Conservation (phyloP, 2,797 vertebrate species). For the Dipus sagitta region DNA sequence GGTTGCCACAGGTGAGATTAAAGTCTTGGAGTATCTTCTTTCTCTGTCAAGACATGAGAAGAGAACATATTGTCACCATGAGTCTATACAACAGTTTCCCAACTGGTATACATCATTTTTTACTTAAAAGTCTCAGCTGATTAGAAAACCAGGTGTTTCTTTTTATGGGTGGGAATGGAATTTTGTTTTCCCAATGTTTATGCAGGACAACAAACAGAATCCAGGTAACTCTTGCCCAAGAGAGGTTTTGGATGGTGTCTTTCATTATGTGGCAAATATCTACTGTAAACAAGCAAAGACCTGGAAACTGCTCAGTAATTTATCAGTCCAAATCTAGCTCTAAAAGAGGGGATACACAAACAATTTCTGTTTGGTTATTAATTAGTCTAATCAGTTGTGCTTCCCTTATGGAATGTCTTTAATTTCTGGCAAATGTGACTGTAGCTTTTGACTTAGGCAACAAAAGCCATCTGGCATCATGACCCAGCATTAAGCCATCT, state of each 20-base stretch:
- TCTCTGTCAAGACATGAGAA: slow-evolving; percentile 17
- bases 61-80: neutral
- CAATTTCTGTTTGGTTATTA: slow-evolving; percentile 37
- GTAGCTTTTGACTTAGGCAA: slow-evolving; percentile 41
- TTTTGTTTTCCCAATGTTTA: slow-evolving; percentile 63
- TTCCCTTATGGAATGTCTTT: neutral
- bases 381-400: slow-evolving; percentile 7
- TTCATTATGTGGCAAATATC: slow-evolving; percentile 38
- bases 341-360: slow-evolving; percentile 28
- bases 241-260: slow-evolving; percentile 44
- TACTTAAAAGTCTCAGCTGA: slow-evolving; percentile 32
- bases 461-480: neutral
- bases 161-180: slow-evolving; percentile 56
- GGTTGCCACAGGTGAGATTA: slow-evolving; percentile 44
- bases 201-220: slow-evolving; percentile 53
- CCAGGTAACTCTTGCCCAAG: slow-evolving; percentile 59
- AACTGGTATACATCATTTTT: slow-evolving; percentile 28
- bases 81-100: slow-evolving; percentile 64
- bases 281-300: slow-evolving; percentile 40
- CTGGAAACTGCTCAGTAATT: slow-evolving; percentile 27
- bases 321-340: slow-evolving; percentile 18
- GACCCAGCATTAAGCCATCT: neutral
- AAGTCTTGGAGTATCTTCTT: neutral
- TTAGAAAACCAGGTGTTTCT: slow-evolving; percentile 68
- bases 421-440: slow-evolving; percentile 49